phyloP scores from a whole-genome alignment of 2,888 invertebrate genomes.

The Pycnomerus fuliginosus region DNA sequence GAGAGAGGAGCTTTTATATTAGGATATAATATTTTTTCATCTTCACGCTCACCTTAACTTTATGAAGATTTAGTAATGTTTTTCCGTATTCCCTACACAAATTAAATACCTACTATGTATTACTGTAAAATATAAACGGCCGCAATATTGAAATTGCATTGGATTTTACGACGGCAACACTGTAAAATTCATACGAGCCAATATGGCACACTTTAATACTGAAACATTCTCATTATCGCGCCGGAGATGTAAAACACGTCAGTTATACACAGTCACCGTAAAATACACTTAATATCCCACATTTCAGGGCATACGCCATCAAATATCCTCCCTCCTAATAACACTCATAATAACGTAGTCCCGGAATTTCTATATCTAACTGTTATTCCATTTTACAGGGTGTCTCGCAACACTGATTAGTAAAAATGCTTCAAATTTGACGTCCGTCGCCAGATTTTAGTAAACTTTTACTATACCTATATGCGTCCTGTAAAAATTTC shows the following conservation, averaged over 20 bases:
- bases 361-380: too few relatives aligned
- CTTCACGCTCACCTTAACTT: conserved; percentile 42
- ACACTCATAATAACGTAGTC: too few relatives aligned
- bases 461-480: too few relatives aligned
- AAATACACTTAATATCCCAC: conserved; percentile 16
- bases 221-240: conserved; percentile 29
- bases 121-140: background rate
- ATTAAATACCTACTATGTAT: conserved; percentile 18
- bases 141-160: conserved; percentile 37
- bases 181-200: conserved; percentile 38
- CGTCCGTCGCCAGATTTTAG: too few relatives aligned
- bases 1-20: conserved; percentile 51
- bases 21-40: conserved; percentile 53
- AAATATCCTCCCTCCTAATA: too few relatives aligned
- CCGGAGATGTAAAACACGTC: conserved; percentile 18
- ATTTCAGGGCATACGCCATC: too few relatives aligned
- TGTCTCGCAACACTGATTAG: too few relatives aligned
- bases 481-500: too few relatives aligned
- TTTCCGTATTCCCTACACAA: conserved; percentile 28
- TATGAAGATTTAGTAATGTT: conserved; percentile 46
- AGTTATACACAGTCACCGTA: conserved; percentile 15
- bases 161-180: conserved; percentile 40
- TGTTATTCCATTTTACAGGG: too few relatives aligned
- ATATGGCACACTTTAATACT: conserved; percentile 25
- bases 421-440: too few relatives aligned